Conservation (phyloP, 1,140 invertebrate genomes). For the Diploscapter pachys region DNA sequence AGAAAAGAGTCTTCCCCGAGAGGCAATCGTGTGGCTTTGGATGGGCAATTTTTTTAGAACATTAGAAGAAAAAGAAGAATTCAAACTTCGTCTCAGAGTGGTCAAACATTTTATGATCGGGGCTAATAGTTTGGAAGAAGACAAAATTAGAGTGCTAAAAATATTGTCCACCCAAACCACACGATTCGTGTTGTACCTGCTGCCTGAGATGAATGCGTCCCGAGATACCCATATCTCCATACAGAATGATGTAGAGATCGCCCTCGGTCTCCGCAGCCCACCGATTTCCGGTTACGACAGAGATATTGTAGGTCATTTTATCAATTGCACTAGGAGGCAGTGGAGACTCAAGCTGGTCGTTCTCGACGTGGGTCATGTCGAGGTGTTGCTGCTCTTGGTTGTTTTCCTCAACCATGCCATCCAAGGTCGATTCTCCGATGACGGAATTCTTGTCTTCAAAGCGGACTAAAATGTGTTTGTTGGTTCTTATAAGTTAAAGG, state of each 20-base stretch:
- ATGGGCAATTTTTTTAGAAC: not conserved
- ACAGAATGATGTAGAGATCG: slow-evolving; percentile 32
- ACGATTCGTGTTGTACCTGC: slow-evolving; percentile 9
- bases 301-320: slow-evolving; percentile 22
- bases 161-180: too few species aligned
- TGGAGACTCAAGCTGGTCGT: too few species aligned
- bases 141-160: too few species aligned
- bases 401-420: not conserved
- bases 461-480: not conserved
- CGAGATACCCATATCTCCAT: slow-evolving; percentile 30
- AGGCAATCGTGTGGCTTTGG: not conserved
- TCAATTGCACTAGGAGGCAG: not conserved
- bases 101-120: too few species aligned
- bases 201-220: slow-evolving; percentile 23
- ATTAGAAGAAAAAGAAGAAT: not conserved
- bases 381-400: not conserved
- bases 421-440: not conserved
- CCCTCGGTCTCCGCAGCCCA: slow-evolving; percentile 35
- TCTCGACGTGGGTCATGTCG: too few species aligned
- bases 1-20: too few species aligned
- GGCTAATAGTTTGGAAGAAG: too few species aligned
- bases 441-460: not conserved
- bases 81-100: too few species aligned
- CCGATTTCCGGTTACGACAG: slow-evolving; percentile 31
- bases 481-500: not conserved